phyloP scores from a whole-genome alignment of 1,140 invertebrate species.

The Pogonomyrmex barbatus region DNA sequence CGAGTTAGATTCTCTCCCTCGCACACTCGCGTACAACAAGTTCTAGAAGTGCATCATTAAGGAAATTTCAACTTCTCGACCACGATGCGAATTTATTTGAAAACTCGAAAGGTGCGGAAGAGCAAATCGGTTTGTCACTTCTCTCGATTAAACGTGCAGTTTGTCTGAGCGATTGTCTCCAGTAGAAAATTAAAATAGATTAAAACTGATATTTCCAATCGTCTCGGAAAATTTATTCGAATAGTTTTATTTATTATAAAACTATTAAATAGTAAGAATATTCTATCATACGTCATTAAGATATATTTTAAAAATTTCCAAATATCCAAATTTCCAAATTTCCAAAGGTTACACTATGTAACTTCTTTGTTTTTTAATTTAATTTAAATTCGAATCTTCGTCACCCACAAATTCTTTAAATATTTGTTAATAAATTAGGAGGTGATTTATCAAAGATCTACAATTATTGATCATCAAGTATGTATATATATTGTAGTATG shows the following conservation, averaged over 20 bases:
- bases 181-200: conserved; percentile 29
- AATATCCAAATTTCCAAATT: too few species aligned
- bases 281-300: not conserved
- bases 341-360: not conserved
- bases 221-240: not conserved
- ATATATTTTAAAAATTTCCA: conserved; percentile 4
- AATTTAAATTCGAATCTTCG: not conserved
- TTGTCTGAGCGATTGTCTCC: conserved; percentile 17
- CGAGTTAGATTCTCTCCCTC: conserved; percentile 21
- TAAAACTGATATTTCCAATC: not conserved
- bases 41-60: conserved; percentile 54
- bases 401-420: not conserved
- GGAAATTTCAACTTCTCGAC: conserved; percentile 48
- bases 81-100: conserved; percentile 16
- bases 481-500: too few species aligned
- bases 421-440: too few species aligned
- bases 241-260: too few species aligned
- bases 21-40: conserved; percentile 27
- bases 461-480: too few species aligned
- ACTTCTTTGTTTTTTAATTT: conserved; percentile 11
- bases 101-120: not conserved
- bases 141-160: conserved; percentile 30
- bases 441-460: too few species aligned
- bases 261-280: not conserved
- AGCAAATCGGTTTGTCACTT: not conserved